Conservation (phyloP, 1,140 invertebrate genomes). For the Panulirus ornatus region DNA sequence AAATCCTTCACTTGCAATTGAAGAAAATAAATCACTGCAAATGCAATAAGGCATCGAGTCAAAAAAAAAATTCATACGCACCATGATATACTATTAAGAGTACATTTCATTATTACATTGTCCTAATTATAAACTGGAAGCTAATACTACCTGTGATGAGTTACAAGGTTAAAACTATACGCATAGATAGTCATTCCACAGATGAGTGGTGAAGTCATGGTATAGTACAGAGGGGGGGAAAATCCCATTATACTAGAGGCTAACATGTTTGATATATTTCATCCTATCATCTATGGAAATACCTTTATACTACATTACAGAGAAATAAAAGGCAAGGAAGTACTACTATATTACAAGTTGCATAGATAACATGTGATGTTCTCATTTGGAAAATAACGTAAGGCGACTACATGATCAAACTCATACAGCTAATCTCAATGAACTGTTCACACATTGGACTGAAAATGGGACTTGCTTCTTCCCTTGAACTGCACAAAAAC, state of each 20-base stretch:
- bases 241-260: background rate
- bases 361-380: constrained; percentile 73
- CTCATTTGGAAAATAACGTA: constrained; percentile 66
- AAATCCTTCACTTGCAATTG: constrained; percentile 57
- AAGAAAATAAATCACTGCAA: constrained; percentile 65
- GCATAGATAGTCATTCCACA: constrained; percentile 27
- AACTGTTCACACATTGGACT: constrained; percentile 6
- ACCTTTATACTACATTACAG: constrained; percentile 7
- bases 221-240: background rate
- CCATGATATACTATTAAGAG: background rate
- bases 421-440: constrained; percentile 44
- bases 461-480: constrained; percentile 21
- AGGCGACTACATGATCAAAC: constrained; percentile 66
- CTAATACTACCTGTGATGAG: constrained; percentile 30
- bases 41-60: constrained; percentile 64
- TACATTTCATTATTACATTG: constrained; percentile 25
- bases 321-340: constrained; percentile 63
- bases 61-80: constrained; percentile 20
- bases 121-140: background rate
- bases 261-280: background rate
- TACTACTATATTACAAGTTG: constrained; percentile 72
- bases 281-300: constrained; percentile 16
- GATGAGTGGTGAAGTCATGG: background rate
- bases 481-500: background rate
- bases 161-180: constrained; percentile 22